Conservation (phyloP, 2,113 vertebrate species). For the Prunella himalayana region DNA sequence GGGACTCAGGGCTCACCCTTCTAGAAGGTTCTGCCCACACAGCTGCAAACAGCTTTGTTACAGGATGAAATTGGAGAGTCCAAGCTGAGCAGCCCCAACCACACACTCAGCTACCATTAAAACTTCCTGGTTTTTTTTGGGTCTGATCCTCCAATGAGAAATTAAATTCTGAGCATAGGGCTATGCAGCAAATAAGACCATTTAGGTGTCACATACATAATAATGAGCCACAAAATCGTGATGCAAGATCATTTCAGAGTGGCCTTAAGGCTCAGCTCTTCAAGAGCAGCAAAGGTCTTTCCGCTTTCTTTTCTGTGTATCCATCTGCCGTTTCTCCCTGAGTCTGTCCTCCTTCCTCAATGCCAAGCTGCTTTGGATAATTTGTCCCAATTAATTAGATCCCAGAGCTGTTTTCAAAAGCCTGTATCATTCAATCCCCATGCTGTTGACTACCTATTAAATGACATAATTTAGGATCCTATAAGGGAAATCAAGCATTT, state of each 20-base stretch:
- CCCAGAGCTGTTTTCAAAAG: constrained; percentile 30
- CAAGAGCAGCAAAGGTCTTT: not conserved
- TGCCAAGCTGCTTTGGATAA: constrained; percentile 23
- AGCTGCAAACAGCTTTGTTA: not conserved
- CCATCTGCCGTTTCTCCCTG: not conserved
- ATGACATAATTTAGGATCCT: not conserved
- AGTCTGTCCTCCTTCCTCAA: not conserved
- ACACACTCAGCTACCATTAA: not conserved
- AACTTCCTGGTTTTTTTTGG: not conserved
- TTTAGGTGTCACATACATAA: not conserved
- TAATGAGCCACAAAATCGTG: accelerated
- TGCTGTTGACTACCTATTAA: constrained; percentile 18
- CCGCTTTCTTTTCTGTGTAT: not conserved
- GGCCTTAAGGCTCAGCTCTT: not conserved
- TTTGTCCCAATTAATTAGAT: constrained; percentile 50
- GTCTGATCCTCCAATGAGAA: not conserved
- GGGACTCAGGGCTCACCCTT: not conserved
- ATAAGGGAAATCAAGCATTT: constrained; percentile 3
- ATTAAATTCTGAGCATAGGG: not conserved
- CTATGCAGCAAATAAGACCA: not conserved
- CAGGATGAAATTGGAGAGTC: not conserved
- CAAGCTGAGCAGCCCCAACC: not conserved
- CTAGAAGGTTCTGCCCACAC: not conserved
- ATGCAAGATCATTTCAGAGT: not conserved
- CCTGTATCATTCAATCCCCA: not conserved